These are phyloP conservation scores for Xylophagus ater DNA, from an alignment of 2,888 invertebrate species.

Conservation along the genomic window DNA sequence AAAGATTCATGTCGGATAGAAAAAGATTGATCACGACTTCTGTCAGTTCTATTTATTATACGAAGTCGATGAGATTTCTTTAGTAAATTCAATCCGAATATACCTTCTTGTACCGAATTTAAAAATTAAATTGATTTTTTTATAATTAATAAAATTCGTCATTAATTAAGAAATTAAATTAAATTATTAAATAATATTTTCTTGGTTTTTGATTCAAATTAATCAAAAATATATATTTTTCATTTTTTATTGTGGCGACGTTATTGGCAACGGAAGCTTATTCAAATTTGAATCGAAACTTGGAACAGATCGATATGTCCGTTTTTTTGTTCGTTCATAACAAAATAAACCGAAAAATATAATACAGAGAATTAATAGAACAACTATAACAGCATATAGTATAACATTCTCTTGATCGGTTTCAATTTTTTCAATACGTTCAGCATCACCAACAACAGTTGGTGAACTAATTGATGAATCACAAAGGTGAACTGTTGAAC, in stretches of 20 bases:
- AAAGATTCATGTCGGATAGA: too few relatives aligned
- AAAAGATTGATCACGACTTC: too few relatives aligned
- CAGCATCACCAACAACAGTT: constrained; percentile 25
- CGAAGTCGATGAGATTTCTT: too few relatives aligned
- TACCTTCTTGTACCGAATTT: too few relatives aligned
- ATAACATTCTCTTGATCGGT: constrained; percentile 14
- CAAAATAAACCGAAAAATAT: constrained; percentile 21
- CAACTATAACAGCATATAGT: constrained; percentile 21
- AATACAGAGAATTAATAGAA: constrained; percentile 19
- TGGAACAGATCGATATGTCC: constrained; percentile 35
- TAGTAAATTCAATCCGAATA: too few relatives aligned
- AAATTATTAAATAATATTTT: constrained; percentile 10
- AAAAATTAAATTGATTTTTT: too few relatives aligned
- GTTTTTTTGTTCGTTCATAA: constrained; percentile 29
- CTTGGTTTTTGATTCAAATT: constrained; percentile 4
- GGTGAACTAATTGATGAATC: constrained; percentile 12
- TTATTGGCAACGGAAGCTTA: neutral
- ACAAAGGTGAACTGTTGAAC: neutral
- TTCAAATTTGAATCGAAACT: constrained; percentile 30
- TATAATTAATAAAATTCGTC: too few relatives aligned
- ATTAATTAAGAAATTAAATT: constrained; percentile 5
- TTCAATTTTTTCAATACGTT: constrained; percentile 26
- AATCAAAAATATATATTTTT: too few relatives aligned
- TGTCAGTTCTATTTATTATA: too few relatives aligned
- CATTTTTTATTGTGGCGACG: too few relatives aligned